Evolutionary conservation across 2,113 vertebrate species (phyloP).

Genomic region (Periophthalmus modestus): DNA sequence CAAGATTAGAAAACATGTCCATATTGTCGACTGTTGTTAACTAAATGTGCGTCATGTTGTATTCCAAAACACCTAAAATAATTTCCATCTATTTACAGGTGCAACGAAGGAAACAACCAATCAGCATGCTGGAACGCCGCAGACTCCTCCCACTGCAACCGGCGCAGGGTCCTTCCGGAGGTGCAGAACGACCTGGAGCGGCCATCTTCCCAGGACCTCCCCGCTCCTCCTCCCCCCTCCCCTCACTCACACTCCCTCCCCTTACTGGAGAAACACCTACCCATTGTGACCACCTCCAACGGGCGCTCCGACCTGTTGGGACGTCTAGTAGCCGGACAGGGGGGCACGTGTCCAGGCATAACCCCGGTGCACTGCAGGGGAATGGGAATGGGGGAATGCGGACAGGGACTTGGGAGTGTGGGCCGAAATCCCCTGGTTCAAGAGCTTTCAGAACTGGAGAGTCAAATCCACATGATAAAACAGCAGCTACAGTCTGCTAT

Average conservation of each 20-base stretch:
- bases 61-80: neutral
- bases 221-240: slow-evolving; percentile 61
- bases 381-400: slow-evolving; percentile 45
- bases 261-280: slow-evolving; percentile 77
- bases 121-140: slow-evolving; percentile 84
- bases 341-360: slow-evolving; percentile 27
- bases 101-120: slow-evolving; percentile 83
- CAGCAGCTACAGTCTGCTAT: slow-evolving; percentile 92
- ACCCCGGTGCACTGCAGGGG: slow-evolving; percentile 37
- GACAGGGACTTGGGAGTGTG: slow-evolving; percentile 28
- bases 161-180: slow-evolving; percentile 76
- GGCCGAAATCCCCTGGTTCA: slow-evolving; percentile 82
- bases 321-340: slow-evolving; percentile 33
- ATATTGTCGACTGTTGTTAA: neutral
- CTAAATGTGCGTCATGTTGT: neutral
- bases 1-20: neutral
- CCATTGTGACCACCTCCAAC: slow-evolving; percentile 81
- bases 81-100: slow-evolving; percentile 69
- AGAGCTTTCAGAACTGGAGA: slow-evolving; percentile 90
- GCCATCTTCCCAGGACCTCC: slow-evolving; percentile 79
- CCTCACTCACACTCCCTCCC: slow-evolving; percentile 67
- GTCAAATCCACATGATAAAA: slow-evolving; percentile 90
- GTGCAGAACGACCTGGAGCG: slow-evolving; percentile 80
- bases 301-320: slow-evolving; percentile 86
- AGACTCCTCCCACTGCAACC: slow-evolving; percentile 78